Base-by-base conservation (phyloP, 1,140 invertebrate species). In the Drosophila azteca region DNA sequence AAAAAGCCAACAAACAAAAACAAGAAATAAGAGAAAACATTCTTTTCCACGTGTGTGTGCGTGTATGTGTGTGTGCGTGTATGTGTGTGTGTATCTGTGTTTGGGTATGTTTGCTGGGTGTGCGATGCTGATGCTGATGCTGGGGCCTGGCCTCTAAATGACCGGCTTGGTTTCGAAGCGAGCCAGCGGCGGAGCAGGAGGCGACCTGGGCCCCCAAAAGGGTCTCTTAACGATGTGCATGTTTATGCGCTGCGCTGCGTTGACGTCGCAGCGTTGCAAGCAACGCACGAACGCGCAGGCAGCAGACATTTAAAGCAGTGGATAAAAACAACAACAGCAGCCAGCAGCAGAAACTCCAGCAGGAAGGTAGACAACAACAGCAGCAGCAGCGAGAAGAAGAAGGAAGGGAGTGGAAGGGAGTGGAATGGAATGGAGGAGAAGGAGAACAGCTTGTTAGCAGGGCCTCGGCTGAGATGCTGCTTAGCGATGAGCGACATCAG, bases 171-270 rank as follows among this genome's bases (percentile, higher is more conserved):
- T 74, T 82, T 76, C 11, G 52, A 76, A 79, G 76, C 79, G 64
- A 83, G 75, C 83, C 79, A 58, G 31, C 2, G 22, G 17, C 17
- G 50, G 20, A 35, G 44, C 15, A 35, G 59, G 13, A 35, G n/a
- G 13, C 35, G 35, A 39, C 35, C 35, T 35, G 50, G 50, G 26
- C 29, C 44, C 35, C 64, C 64, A 69, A 70, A 70, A 70, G 65
- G 67, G 76, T 61, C 69, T 79, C 79, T 82, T 82, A 82, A 82
- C 79, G 75, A 83, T 83, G 79, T 83, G 79, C 75, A 83, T 82
- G 79, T 83, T 83, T 79, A 83, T 83, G 65, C 73, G 74, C 74
- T 68, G 70, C 70, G 64, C 48, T 55, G 70, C 68, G 61, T 64
- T 46, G 45, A 61, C 65, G 57, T 57, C 26, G 45, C 50, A 69